A percentile compares a stretch with the other conserved stretches of the same genome.
These are phyloP conservation scores for Oxyscelio sp. DNA, from an alignment of 2,888 invertebrate genomes.

Conservation along the genomic window DNA sequence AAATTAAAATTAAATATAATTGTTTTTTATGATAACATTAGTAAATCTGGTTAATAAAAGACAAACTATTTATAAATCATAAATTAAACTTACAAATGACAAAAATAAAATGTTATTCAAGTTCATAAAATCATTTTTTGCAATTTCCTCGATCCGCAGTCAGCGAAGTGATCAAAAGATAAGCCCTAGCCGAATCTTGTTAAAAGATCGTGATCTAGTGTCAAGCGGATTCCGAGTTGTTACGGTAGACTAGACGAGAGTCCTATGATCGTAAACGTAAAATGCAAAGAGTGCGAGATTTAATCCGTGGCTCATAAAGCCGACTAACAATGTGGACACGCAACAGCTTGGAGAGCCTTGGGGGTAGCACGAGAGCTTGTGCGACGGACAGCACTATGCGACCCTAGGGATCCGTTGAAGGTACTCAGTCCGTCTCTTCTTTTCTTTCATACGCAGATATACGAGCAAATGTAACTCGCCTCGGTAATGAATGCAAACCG, in stretches of 20 bases:
- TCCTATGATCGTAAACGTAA: slow-evolving; percentile 66
- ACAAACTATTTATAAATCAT: no score
- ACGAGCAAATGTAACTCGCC: slow-evolving; percentile 87
- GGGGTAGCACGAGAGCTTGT: slow-evolving; percentile 42
- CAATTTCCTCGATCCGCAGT: no score
- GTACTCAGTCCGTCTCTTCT: slow-evolving; percentile 50
- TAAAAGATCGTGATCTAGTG: slow-evolving; percentile 68
- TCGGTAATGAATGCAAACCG: slow-evolving; percentile 87
- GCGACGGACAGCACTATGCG: slow-evolving; percentile 53
- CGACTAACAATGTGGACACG: slow-evolving; percentile 80
- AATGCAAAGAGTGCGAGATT: slow-evolving; percentile 48
- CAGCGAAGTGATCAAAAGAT: slow-evolving; percentile 35
- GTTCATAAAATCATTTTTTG: no score
- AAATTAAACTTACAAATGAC: no score
- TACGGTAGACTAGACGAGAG: slow-evolving; percentile 52
- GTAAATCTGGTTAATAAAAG: no score
- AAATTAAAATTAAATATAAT: no score
- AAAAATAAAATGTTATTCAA: no score
- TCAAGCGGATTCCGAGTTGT: slow-evolving; percentile 54
- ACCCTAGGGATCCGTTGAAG: slow-evolving; percentile 49
- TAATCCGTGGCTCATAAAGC: slow-evolving; percentile 79
- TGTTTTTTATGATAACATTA: no score
- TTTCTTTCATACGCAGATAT: slow-evolving; percentile 82
- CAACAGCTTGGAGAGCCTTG: slow-evolving; percentile 67
- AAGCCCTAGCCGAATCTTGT: slow-evolving; percentile 40